A percentile compares a stretch with the other conserved stretches of the same genome.
Evolutionary conservation across 2,888 invertebrate genomes (phyloP).

Genomic region (Deilephila elpenor): DNA sequence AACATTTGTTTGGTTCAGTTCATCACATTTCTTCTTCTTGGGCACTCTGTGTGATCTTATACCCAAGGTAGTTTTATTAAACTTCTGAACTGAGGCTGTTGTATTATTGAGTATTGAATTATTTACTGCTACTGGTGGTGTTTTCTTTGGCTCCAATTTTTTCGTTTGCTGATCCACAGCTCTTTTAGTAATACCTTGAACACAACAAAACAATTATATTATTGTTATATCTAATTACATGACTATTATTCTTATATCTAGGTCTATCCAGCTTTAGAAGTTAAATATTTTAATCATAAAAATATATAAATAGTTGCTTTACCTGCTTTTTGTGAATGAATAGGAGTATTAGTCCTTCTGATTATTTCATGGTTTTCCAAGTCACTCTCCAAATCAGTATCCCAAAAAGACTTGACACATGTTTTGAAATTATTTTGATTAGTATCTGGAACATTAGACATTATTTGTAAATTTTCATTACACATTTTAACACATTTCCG

Average conservation of each 20-base stretch:
- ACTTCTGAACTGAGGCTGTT: slow-evolving; percentile 38
- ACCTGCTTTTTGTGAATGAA: slow-evolving; percentile 12
- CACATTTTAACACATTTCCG: no score
- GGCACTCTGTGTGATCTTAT: slow-evolving; percentile 48
- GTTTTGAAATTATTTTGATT: slow-evolving; percentile 44
- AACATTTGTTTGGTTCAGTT: background rate
- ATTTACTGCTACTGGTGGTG: background rate
- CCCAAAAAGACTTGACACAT: slow-evolving; percentile 66
- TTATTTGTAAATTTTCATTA: background rate
- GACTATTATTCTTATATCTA: no score
- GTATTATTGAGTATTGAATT: slow-evolving; percentile 34
- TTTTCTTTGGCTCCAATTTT: background rate
- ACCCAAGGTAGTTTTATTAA: slow-evolving; percentile 42
- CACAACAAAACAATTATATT: background rate
- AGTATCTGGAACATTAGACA: slow-evolving; percentile 39
- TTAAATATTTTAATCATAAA: background rate
- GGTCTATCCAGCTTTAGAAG: background rate
- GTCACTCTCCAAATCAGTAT: slow-evolving; percentile 73
- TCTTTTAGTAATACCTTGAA: slow-evolving; percentile 36
- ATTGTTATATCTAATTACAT: no score
- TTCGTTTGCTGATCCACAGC: background rate
- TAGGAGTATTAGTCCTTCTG: slow-evolving; percentile 32
- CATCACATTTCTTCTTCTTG: slow-evolving; percentile 26
- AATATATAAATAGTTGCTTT: background rate
- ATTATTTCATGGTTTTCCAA: slow-evolving; percentile 48